phyloP scores from a whole-genome alignment of 2,113 vertebrate genomes.

The Antechinus stuartii region DNA sequence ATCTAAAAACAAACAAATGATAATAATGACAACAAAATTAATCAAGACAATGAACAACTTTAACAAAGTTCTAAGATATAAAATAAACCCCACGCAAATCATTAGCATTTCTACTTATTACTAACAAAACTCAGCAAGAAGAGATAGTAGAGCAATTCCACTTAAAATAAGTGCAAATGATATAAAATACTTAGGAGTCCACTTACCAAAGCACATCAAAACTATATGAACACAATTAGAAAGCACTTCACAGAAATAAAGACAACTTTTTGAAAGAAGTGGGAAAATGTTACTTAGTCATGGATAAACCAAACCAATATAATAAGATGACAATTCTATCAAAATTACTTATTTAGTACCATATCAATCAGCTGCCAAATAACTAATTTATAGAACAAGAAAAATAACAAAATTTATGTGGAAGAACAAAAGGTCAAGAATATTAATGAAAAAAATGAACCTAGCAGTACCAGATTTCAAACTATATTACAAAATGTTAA shows the following conservation, averaged over 20 bases:
- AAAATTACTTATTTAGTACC: neutral
- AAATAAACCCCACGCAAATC: neutral
- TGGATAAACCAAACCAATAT: neutral
- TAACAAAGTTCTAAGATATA: neutral
- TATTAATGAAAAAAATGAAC: no score
- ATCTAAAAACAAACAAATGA: neutral
- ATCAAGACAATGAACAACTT: neutral
- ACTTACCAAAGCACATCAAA: no score
- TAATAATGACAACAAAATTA: no score
- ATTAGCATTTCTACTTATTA: neutral
- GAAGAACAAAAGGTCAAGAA: no score
- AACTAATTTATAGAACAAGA: neutral
- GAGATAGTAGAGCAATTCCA: neutral
- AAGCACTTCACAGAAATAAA: no score
- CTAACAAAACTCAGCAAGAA: neutral
- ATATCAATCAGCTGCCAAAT: neutral
- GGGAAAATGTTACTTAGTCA: neutral
- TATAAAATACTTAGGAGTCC: no score
- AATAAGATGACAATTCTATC: neutral
- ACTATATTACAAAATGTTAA: no score
- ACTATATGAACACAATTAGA: no score
- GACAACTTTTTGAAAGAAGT: no score
- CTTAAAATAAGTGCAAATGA: neutral
- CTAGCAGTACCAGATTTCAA: no score
- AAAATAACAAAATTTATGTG: neutral